phyloP scores from a whole-genome alignment of 2,888 invertebrate species.

The Esperia sulphurella region DNA sequence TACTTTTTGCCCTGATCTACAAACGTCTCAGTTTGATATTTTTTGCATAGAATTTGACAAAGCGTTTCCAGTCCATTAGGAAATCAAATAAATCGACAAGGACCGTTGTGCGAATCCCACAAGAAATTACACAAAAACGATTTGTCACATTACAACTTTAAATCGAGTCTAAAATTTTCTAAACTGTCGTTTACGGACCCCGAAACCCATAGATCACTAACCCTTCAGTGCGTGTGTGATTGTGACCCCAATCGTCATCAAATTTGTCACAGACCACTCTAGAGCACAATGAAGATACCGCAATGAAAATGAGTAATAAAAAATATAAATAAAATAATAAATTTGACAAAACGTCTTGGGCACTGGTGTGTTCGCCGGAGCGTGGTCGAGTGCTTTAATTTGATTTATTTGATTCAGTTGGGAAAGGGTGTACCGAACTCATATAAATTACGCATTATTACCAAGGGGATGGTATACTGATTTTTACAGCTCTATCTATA shows the following conservation, averaged over 20 bases:
- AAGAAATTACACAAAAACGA: conserved; percentile 58
- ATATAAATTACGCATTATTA: conserved; percentile 61
- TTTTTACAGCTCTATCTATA: conserved; percentile 26
- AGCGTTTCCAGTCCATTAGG: conserved; percentile 53
- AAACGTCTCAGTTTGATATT: conserved; percentile 8
- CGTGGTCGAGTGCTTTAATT: conserved; percentile 73
- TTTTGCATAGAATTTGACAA: conserved; percentile 29
- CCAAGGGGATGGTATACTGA: conserved; percentile 29
- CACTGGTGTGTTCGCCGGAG: conserved; percentile 64
- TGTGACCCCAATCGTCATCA: conserved; percentile 74
- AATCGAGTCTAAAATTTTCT: conserved; percentile 71
- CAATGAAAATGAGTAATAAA: conserved; percentile 67
- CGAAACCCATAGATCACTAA: conserved; percentile 54
- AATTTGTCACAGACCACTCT: conserved; percentile 78
- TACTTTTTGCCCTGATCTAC: conserved; percentile 1
- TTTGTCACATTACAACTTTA: conserved; percentile 62
- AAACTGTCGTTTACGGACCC: conserved; percentile 67
- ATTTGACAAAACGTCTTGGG: conserved; percentile 79
- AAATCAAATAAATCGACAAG: conserved; percentile 39
- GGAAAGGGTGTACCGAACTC: conserved; percentile 59
- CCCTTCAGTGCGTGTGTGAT: conserved; percentile 48
- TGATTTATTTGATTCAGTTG: conserved; percentile 72
- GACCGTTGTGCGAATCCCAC: conserved; percentile 46
- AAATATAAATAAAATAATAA: conserved; percentile 77
- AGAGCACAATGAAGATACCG: conserved; percentile 62